Percentiles rank a stretch among this genome's conserved stretches.
phyloP scores from a whole-genome alignment of 92 coral and sea anemone genomes.

The Scolanthus callimorphus region DNA sequence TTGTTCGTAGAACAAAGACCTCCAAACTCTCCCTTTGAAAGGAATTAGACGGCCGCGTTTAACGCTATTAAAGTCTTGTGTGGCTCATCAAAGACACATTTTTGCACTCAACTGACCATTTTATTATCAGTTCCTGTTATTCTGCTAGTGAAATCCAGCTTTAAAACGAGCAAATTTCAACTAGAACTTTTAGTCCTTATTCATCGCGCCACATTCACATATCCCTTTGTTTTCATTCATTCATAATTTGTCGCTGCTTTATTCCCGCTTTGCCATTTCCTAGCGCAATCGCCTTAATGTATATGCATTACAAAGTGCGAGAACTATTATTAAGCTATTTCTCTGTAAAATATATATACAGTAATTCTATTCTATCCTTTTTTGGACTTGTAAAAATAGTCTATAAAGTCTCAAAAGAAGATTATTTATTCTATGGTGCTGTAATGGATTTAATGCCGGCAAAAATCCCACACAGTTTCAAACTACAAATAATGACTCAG shows the following conservation, averaged over 20 bases:
- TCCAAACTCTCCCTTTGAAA: background rate
- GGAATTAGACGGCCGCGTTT: background rate
- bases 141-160: background rate
- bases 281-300: too few species aligned
- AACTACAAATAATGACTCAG: too few species aligned
- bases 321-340: too few species aligned
- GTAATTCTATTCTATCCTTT: too few species aligned
- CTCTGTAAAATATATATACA: too few species aligned
- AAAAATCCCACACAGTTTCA: slow-evolving; percentile 4
- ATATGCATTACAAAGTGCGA: too few species aligned
- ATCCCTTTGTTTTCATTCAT: too few species aligned
- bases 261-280: too few species aligned
- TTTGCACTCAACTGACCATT: background rate
- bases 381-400: too few species aligned
- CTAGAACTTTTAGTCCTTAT: too few species aligned
- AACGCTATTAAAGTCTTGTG: background rate
- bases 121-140: background rate
- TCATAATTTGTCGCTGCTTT: too few species aligned
- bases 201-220: too few species aligned
- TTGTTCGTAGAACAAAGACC: slow-evolving; percentile 29
- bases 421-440: background rate
- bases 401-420: background rate
- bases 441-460: slow-evolving; percentile 7
- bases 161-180: slow-evolving; percentile 1
- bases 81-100: background rate